Evolutionary conservation across 2,888 invertebrate species (phyloP), one percentile per base, ranked within the genome.

Genomic region (Aplocera efformata): DNA sequence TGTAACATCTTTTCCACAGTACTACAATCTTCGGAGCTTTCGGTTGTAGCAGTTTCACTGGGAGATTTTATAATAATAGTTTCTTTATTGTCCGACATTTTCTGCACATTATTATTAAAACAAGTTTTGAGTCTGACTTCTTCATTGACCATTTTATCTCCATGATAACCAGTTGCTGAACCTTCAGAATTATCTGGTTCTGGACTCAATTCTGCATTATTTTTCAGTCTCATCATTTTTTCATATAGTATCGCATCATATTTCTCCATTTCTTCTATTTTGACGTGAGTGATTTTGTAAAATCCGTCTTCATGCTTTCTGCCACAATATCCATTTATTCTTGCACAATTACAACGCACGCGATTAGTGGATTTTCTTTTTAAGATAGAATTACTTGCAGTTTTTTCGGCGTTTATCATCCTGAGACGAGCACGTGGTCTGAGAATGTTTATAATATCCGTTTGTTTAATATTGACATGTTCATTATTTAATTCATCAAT

Each of bases 201-300:
- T 11, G 32, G 10, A n/a, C n/a, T n/a, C n/a, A 5, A 7, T 20
- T 17, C n/a, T 21, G 26, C 22, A n/a, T 24, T 29, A 7, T 47
- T 40, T 0, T 48, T 44, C 9, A 47, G 5, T 29, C 20, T 46
- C 6, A 52, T 24, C 46, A 85, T 58, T 58, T 60, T 77, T n/a
- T 65, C 64, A 2, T 61, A 68, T 40, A 86, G 59, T 10, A 48
- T 58, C 20, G 23, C 32, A 47, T 86, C 86, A 56, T 84, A 72
- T 56, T 63, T 54, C 50, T 86, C 86, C 75, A 85, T 67, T 48
- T 73, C 56, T 11, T 44, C 41, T 37, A 86, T 81, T 66, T 76
- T 83, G 27, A 48, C 28, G 56, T 82, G 68, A 9, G 72, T 77
- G 25, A 48, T 52, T 22, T 48, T 41, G 53, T 88, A 86, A 61